Evolutionary conservation across 2,113 vertebrate genomes (phyloP).

Genomic region (Zosterops hypoxanthus): DNA sequence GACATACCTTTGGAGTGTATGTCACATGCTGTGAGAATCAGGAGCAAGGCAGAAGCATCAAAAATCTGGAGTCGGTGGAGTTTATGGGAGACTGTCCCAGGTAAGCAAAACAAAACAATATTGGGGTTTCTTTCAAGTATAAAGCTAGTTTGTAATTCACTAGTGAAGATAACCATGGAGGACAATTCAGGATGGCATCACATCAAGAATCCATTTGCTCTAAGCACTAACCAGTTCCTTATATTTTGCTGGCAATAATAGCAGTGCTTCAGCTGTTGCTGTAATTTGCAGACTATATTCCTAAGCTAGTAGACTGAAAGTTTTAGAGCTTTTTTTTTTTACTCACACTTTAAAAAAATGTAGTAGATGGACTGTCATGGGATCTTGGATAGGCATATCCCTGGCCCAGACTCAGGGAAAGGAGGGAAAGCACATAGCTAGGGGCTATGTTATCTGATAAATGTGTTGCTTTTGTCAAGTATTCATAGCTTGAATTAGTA

Average conservation of each 20-base stretch:
- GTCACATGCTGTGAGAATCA: slow-evolving; percentile 69
- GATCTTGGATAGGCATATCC: neutral
- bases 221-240: neutral
- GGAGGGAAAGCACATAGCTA: accelerated
- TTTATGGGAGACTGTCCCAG: slow-evolving; percentile 30
- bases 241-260: neutral
- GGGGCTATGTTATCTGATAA: neutral
- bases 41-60: neutral
- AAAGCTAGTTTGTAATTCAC: neutral
- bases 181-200: neutral
- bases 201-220: neutral
- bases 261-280: neutral
- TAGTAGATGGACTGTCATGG: neutral
- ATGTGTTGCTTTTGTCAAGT: neutral
- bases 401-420: neutral
- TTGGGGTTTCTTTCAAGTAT: neutral
- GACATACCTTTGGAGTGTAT: slow-evolving; percentile 74
- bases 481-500: neutral
- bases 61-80: slow-evolving; percentile 72
- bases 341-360: neutral
- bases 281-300: neutral
- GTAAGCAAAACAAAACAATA: slow-evolving; percentile 49
- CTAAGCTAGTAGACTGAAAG: neutral
- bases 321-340: neutral
- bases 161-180: neutral